A percentile compares a stretch with the other conserved stretches of the same genome.
phyloP scores from a whole-genome alignment of 2,113 vertebrate species.

The Xenopus tropicalis region DNA sequence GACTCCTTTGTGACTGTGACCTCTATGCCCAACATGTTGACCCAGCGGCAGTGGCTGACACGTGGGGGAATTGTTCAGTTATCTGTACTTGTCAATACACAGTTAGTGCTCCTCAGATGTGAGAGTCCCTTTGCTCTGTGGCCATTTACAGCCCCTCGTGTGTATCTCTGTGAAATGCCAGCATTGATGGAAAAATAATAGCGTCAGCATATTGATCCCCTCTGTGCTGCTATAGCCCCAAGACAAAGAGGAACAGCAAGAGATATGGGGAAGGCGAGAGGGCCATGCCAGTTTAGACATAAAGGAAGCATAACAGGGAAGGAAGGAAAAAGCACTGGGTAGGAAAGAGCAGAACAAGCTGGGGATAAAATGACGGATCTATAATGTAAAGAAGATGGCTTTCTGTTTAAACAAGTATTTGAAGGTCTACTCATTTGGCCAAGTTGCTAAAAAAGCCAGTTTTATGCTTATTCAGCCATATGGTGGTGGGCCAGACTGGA shows the following conservation, averaged over 20 bases:
- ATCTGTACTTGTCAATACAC: slow-evolving; percentile 30
- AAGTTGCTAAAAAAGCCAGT: too few relatives aligned
- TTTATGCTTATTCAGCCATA: too few relatives aligned
- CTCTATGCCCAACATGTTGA: slow-evolving; percentile 14
- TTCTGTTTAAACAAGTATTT: too few relatives aligned
- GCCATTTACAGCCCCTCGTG: slow-evolving; percentile 23
- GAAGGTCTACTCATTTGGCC: too few relatives aligned
- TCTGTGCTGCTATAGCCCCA: slow-evolving; percentile 37
- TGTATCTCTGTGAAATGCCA: slow-evolving; percentile 19
- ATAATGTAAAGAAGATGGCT: too few relatives aligned
- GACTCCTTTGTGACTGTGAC: slow-evolving; percentile 10
- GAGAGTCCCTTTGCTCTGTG: slow-evolving; percentile 24
- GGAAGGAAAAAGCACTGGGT: not conserved
- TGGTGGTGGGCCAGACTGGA: too few relatives aligned
- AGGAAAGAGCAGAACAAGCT: not conserved
- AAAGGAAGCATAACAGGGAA: not conserved
- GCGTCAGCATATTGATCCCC: slow-evolving; percentile 35
- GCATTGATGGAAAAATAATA: slow-evolving; percentile 41
- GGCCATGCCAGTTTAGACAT: not conserved
- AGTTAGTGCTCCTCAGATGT: slow-evolving; percentile 33
- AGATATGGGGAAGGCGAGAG: slow-evolving; percentile 11
- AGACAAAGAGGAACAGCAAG: slow-evolving; percentile 24
- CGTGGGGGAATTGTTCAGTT: slow-evolving; percentile 15
- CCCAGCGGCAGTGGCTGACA: slow-evolving; percentile 20
- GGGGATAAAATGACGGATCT: too few relatives aligned